Evolutionary conservation across 2,888 invertebrate species (phyloP).

Genomic region (Dynastes hyllus): DNA sequence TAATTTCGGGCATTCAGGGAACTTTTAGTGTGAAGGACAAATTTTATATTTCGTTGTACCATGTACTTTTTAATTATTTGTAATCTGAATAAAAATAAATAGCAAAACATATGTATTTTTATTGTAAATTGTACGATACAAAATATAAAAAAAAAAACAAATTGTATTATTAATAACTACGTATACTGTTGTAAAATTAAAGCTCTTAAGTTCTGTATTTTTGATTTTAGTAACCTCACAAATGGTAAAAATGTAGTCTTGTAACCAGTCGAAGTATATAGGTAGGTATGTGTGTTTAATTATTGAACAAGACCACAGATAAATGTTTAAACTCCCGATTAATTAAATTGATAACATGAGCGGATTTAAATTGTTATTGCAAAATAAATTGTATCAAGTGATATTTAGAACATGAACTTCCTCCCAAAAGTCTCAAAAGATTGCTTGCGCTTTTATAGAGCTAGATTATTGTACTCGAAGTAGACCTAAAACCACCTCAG

Average conservation of each 20-base stretch:
- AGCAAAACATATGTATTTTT: conserved; percentile 3
- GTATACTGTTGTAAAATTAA: conserved; percentile 3
- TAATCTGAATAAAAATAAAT: too few relatives aligned
- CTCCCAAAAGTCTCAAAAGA: too few relatives aligned
- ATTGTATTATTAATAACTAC: background rate
- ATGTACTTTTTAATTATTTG: too few relatives aligned
- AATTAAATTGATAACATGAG: background rate
- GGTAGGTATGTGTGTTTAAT: background rate
- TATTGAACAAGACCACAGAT: conserved; percentile 30
- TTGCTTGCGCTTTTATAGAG: too few relatives aligned
- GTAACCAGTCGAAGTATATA: background rate
- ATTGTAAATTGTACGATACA: background rate
- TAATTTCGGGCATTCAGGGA: too few relatives aligned
- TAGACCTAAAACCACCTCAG: background rate
- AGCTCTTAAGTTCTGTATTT: conserved; percentile 12
- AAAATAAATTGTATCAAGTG: too few relatives aligned
- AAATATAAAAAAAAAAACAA: background rate
- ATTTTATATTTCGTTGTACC: too few relatives aligned
- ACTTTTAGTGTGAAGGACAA: too few relatives aligned
- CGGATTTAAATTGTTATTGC: too few relatives aligned
- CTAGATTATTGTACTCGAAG: too few relatives aligned
- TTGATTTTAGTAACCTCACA: background rate
- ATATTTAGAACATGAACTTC: too few relatives aligned
- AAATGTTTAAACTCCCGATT: conserved; percentile 9
- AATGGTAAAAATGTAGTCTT: background rate